Evolutionary conservation across 2,113 vertebrate genomes (phyloP), one percentile per base, ranked within the genome.

Genomic region (Vidua macroura): DNA sequence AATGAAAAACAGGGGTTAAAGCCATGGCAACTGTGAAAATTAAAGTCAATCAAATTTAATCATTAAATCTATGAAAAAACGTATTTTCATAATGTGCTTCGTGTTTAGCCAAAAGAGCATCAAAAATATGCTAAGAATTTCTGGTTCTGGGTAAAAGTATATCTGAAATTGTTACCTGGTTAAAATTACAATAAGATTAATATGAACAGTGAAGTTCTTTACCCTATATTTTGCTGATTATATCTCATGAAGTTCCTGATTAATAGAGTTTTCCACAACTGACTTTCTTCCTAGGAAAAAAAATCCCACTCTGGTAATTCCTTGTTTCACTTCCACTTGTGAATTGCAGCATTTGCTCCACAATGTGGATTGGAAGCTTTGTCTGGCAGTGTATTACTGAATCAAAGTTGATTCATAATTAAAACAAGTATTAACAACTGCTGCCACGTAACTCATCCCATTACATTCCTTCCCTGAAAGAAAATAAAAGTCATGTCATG

Each of bases 401-500:
- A 86, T 86, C 73, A 74, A 86, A 90, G 66, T 7, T 88, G 85
- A 91, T 92, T 48, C 22, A 84, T 86, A 83, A 93, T 86, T 90
- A 93, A 95, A 95, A 44, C 52, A 44, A 80, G 25, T 59, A 88
- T 94, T 92, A 92, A 81, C 35, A 79, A 85, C 58, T 84, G 35
- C 62, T 83, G 70, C 58, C 75, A 84, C n/a, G 15, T 64, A 85
- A 79, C 58, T 83, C 48, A 77, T 41, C 28, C 60, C 66, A 56
- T 68, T 86, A 22, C 43, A 37, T 90, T 79, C 12, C 77, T 94
- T 81, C 58, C 53, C 64, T 8, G 83, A 88, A 94, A 86, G 64
- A 76, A 93, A 94, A 83, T 74, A 90, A 79, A 91, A 90, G 27
- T 74, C 72, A 28, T 77, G 79, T 81, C 79, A 64, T 59, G 51